A percentile compares a stretch with the other conserved stretches of the same genome.
phyloP scores from a whole-genome alignment of 2,888 invertebrate species.

The Trissolcus japonicus region DNA sequence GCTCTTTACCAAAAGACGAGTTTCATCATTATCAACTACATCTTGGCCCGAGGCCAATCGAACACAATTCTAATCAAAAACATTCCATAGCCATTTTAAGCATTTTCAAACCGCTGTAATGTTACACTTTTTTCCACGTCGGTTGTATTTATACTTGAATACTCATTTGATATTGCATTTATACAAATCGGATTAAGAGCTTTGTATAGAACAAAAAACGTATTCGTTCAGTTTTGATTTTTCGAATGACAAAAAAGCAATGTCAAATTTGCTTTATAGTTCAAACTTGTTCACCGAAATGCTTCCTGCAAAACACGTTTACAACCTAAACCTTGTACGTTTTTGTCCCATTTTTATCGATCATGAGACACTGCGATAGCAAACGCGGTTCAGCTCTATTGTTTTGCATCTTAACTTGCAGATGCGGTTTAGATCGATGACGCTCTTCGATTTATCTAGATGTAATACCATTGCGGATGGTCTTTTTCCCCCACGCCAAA shows the following conservation, averaged over 20 bases:
- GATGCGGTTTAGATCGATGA: neutral
- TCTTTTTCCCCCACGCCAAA: conserved; percentile 25
- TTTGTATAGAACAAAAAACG: conserved; percentile 20
- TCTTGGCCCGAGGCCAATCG: conserved; percentile 49
- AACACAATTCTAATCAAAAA: conserved; percentile 50
- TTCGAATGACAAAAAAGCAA: too few species aligned
- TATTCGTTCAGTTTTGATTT: too few species aligned
- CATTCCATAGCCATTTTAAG: conserved; percentile 21
- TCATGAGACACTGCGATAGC: conserved; percentile 11
- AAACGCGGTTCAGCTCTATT: conserved; percentile 16
- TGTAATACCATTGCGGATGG: conserved; percentile 11
- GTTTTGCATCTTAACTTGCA: conserved; percentile 21
- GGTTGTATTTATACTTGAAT: conserved; percentile 46
- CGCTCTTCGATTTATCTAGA: conserved; percentile 18
- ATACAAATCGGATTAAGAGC: conserved; percentile 31
- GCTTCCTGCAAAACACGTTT: conserved; percentile 4
- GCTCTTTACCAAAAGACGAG: conserved; percentile 50
- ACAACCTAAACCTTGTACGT: conserved; percentile 6
- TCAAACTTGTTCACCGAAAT: neutral
- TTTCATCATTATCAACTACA: conserved; percentile 54
- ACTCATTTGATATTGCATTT: conserved; percentile 48
- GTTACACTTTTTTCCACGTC: conserved; percentile 44
- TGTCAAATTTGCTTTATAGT: too few species aligned
- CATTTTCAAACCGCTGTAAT: conserved; percentile 48
- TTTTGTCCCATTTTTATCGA: conserved; percentile 18